Evolutionary conservation across 2,113 vertebrate species (phyloP), one percentile per base, ranked within the genome.

Genomic region (Hipposideros armiger): DNA sequence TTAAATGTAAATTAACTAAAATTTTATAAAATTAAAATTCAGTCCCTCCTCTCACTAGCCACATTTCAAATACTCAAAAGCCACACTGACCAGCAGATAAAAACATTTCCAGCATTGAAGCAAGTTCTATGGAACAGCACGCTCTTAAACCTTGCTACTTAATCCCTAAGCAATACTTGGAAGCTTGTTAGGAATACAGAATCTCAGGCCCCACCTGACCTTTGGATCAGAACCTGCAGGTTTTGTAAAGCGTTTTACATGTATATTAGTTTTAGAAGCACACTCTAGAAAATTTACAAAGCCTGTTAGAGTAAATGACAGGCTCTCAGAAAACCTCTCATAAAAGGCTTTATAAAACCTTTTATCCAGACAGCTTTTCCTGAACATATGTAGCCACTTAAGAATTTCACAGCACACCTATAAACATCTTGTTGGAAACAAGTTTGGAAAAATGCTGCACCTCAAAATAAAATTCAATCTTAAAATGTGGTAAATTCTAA

Each of bases 1-100:
- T 82, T 90, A 80, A 92, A 60, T 42, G 30, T n/a, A 83, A 93
- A 80, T 82, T 72, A 83, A 82, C 30, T 42, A 54, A 30, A 82
- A 69, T 87, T 74, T 30, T 58, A 4, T 40, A 74, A 86, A 86
- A 56, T 26, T 45, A 32, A 86, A 74, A 8, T 54, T 22, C 28
- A 95, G 36, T 67, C 42, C 9, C 11, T 76, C 40, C 32, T 90
- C 67, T 67, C n/a, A 80, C 5, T 5, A 95, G 62, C 11, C 36
- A 64, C 62, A 66, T 40, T 93, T 77, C 30, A 93, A 82, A 58
- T 40, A 40, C 4, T 74, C 64, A 80, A 70, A 94, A 80, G 24
- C n/a, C 17, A 45, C 6, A 30, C 0, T 36, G 11, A 97, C 83
- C 5, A 78, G 19, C 11, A 88, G 26, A 45, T 3, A 64, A 80